Evolutionary conservation across 92 coral and sea anemone species (phyloP), one percentile per base, ranked within the genome.

Genomic region (Porites cylindrica): DNA sequence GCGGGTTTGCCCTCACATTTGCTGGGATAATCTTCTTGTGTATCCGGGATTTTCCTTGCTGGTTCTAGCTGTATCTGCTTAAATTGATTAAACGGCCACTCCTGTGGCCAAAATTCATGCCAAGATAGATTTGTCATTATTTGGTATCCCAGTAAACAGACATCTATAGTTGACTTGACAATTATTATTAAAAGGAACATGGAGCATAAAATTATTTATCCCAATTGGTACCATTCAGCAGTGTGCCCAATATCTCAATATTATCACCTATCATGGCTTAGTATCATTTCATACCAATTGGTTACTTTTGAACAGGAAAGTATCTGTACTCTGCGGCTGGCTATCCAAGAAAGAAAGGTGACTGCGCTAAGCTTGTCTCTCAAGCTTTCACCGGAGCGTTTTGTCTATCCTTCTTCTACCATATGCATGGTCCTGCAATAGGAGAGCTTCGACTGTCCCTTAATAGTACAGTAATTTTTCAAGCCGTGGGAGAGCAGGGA

Each of bases 341-440:
- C 62, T 79, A 65, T 63, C 83, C 83, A 51, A 79, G 83, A 12
- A 79, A 79, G 17, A 51, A 50, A n/a, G 61, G 29, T 38, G 83
- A 79, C 73, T 20, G 58, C 11, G 83, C 83, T 65, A n/a, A 65
- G 2, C 60, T 79, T 7, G 61, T 79, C 6, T 79, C 62, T 43
- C 60, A 56, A 20, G 26, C 7, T 3, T 79, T 79, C 47, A 61
- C 83, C 19, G 83, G 73, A 11, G 6, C 17, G 17, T 65, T 79
- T 65, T 79, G 83, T 51, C 47, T 79, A 5, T 79, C 83, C 59
- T 79, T 79, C 60, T 79, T 79, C 43, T 79, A 64, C n/a, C 72
- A 38, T 72, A 79, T 79, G 83, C 47, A 47, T 51, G 83, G 83
- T 32, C 47, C 83, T 14, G 83, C 83, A 60, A 50, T 79, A 19